Evolutionary conservation across 1,140 invertebrate species (phyloP).

Genomic region (Atopsyche davidsoni): DNA sequence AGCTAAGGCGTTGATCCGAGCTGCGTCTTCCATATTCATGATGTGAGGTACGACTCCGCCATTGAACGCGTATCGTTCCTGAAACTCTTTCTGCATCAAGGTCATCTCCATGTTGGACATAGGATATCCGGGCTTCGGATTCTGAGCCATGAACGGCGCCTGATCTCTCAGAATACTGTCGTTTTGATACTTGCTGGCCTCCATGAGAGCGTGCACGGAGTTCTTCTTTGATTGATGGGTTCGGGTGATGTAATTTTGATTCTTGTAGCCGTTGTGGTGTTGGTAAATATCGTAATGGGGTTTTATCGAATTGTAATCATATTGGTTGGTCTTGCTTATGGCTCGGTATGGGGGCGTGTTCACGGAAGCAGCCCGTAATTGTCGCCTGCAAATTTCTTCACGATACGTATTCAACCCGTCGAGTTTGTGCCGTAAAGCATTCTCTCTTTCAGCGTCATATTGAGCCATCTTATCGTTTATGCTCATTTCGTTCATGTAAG

Average conservation of each 20-base stretch:
- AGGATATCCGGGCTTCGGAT: slow-evolving; percentile 8
- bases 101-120: slow-evolving; percentile 2
- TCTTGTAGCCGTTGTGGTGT: slow-evolving; percentile 12
- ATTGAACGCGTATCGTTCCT: slow-evolving; percentile 16
- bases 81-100: slow-evolving; percentile 20
- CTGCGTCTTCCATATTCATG: slow-evolving; percentile 17
- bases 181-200: slow-evolving; percentile 15
- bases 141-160: slow-evolving; percentile 7
- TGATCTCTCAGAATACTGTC: slow-evolving; percentile 2
- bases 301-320: slow-evolving; percentile 8
- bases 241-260: background rate
- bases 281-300: background rate
- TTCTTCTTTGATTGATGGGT: background rate
- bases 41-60: slow-evolving; percentile 8
- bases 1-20: background rate
- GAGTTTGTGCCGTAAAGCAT: no score
- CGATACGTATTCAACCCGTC: background rate
- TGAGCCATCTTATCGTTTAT: slow-evolving; percentile 1
- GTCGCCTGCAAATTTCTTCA: slow-evolving; percentile 7
- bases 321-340: slow-evolving; percentile 16
- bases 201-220: background rate
- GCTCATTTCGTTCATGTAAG: slow-evolving; percentile 16
- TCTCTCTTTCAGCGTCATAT: no score
- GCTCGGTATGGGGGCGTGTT: slow-evolving; percentile 6
- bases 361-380: background rate